Evolutionary conservation across 2,797 vertebrate species (phyloP).

Genomic region (Ctenopoma multispine): DNA sequence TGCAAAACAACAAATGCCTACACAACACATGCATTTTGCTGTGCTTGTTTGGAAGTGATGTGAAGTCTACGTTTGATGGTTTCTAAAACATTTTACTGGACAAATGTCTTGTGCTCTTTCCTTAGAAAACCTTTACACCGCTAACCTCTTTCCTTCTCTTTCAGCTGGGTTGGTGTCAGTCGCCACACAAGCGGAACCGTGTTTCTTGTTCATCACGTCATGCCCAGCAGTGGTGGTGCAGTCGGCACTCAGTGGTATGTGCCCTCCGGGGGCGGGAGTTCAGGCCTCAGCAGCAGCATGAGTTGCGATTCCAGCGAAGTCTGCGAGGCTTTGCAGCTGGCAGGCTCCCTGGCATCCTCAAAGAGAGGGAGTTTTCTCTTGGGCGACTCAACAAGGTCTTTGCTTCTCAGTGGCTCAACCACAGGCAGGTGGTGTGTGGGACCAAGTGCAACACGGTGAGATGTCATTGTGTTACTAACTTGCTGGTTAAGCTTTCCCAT

Average conservation of each 20-base stretch:
- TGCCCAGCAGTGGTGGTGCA: conserved; percentile 87
- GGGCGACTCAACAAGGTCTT: conserved; percentile 98
- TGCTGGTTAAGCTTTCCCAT: neutral
- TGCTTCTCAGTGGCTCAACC: conserved; percentile 98
- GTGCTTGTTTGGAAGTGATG: too few relatives aligned
- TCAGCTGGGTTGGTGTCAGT: conserved; percentile 84
- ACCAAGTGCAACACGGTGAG: conserved; percentile 99
- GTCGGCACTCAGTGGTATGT: conserved; percentile 91
- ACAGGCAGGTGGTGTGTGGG: conserved; percentile 96
- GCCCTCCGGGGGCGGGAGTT: conserved; percentile 94
- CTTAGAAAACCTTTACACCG: neutral
- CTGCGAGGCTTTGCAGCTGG: conserved; percentile 92
- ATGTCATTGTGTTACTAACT: conserved; percentile 7
- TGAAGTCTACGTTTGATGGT: too few relatives aligned
- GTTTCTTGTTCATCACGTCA: conserved; percentile 83
- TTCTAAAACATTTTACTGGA: neutral
- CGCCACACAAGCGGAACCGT: conserved; percentile 80
- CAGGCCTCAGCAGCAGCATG: conserved; percentile 90
- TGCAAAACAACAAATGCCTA: neutral
- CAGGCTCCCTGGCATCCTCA: conserved; percentile 91
- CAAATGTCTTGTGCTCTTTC: neutral
- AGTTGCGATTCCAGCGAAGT: conserved; percentile 86
- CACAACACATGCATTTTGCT: neutral
- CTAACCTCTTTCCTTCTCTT: neutral
- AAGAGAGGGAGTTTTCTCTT: conserved; percentile 94